phyloP scores from a whole-genome alignment of 2,113 vertebrate species.

The Periophthalmodon schlosseri region DNA sequence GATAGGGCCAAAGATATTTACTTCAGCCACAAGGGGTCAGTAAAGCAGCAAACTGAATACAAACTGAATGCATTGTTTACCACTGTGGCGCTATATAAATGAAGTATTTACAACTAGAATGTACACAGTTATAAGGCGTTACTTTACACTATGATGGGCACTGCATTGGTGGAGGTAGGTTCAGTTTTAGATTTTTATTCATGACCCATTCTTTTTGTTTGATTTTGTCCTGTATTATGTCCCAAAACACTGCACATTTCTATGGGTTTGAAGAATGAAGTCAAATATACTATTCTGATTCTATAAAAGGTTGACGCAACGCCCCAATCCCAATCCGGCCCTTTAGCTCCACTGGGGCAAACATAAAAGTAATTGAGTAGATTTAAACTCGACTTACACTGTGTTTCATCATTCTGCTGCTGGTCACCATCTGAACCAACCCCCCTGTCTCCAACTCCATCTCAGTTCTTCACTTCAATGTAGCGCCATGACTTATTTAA shows the following conservation, averaged over 20 bases:
- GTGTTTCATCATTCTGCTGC: slow-evolving; percentile 50
- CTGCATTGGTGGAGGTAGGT: too few species aligned
- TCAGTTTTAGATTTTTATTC: not conserved
- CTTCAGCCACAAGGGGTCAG: too few species aligned
- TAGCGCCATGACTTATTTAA: slow-evolving; percentile 21
- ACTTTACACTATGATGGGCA: not conserved
- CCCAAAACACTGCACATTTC: not conserved
- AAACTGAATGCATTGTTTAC: too few species aligned
- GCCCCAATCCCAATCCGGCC: slow-evolving; percentile 10
- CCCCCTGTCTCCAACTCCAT: slow-evolving; percentile 7
- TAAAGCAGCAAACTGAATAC: too few species aligned
- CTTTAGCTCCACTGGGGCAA: slow-evolving; percentile 4
- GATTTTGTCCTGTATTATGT: not conserved
- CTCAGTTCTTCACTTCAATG: slow-evolving; percentile 16
- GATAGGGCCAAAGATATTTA: too few species aligned
- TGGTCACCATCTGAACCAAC: slow-evolving; percentile 35
- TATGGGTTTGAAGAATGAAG: not conserved
- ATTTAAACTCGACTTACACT: slow-evolving; percentile 38
- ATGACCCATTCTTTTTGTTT: not conserved
- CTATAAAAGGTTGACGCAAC: slow-evolving; percentile 1
- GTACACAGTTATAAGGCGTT: not conserved
- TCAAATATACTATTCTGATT: not conserved
- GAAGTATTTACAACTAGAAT: too few species aligned
- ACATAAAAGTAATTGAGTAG: slow-evolving; percentile 15
- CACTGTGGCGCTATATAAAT: too few species aligned